These are phyloP conservation scores for Chiridota heheva DNA, from an alignment of 35 echinoderm and acorn worm species.

Conservation along the genomic window DNA sequence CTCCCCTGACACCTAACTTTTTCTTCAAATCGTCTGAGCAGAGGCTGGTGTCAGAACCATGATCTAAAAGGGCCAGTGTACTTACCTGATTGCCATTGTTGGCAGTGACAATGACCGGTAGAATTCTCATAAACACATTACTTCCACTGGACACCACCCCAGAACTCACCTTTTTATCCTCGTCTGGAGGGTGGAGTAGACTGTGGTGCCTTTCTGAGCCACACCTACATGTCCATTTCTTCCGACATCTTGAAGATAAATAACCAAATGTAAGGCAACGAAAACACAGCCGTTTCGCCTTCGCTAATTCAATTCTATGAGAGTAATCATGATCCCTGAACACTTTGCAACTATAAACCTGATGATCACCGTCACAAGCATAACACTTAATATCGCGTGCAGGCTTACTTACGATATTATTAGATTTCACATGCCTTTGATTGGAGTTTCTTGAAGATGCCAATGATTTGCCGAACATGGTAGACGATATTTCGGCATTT, in stretches of 20 bases:
- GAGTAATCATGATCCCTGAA: slow-evolving; percentile 12
- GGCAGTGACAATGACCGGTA: slow-evolving; percentile 39
- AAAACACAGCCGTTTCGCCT: slow-evolving; percentile 33
- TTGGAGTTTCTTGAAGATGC: slow-evolving; percentile 12
- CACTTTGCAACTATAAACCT: slow-evolving; percentile 31
- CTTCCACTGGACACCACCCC: slow-evolving; percentile 24
- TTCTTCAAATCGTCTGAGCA: slow-evolving; percentile 23
- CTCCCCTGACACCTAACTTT: slow-evolving; percentile 25
- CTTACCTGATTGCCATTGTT: slow-evolving; percentile 39
- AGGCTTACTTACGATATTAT: slow-evolving; percentile 19
- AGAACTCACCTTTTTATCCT: slow-evolving; percentile 6
- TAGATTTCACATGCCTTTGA: slow-evolving; percentile 19
- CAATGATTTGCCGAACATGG: slow-evolving; percentile 45
- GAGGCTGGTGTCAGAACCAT: slow-evolving; percentile 48
- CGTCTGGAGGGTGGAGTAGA: slow-evolving; percentile 25
- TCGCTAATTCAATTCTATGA: slow-evolving; percentile 16
- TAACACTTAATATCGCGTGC: slow-evolving; percentile 43
- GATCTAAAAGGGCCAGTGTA: slow-evolving; percentile 43
- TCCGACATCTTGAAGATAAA: slow-evolving; percentile 2
- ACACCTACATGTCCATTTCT: slow-evolving; percentile 22
- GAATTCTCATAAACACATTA: slow-evolving; percentile 33
- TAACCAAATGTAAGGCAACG: slow-evolving; percentile 24
- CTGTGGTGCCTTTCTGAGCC: slow-evolving; percentile 22
- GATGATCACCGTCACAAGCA: slow-evolving; percentile 21
- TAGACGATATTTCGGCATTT: slow-evolving; percentile 29